Conservation (phyloP, 2,113 vertebrate genomes). For the Crotalus horridus region DNA sequence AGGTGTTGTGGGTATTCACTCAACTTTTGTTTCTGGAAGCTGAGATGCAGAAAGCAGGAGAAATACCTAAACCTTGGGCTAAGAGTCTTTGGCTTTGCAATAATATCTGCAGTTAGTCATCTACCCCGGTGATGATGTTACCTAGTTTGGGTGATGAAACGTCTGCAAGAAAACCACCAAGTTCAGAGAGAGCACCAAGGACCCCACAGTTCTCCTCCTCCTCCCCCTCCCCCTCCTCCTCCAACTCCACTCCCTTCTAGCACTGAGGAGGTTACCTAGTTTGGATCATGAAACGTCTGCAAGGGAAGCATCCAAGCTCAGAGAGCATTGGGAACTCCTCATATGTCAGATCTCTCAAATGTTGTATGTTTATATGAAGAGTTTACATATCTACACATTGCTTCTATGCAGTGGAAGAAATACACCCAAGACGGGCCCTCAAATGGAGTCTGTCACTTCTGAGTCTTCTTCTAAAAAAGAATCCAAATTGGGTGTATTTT, state of each 20-base stretch:
- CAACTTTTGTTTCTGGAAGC: slow-evolving; percentile 44
- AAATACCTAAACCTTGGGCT: slow-evolving; percentile 61
- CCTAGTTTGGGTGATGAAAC: slow-evolving; percentile 45
- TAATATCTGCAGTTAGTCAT: slow-evolving; percentile 64
- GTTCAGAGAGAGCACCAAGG: too few relatives aligned
- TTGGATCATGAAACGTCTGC: slow-evolving; percentile 57
- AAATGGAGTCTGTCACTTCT: background rate
- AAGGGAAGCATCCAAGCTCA: background rate
- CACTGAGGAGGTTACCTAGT: too few relatives aligned
- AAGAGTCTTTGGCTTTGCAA: slow-evolving; percentile 68
- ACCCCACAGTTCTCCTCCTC: too few relatives aligned
- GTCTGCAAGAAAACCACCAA: slow-evolving; percentile 38
- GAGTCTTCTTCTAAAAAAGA: background rate
- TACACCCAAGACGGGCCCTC: too few relatives aligned
- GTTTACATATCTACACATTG: background rate
- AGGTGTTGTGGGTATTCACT: slow-evolving; percentile 24
- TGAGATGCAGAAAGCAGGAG: slow-evolving; percentile 51
- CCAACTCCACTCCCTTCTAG: too few relatives aligned
- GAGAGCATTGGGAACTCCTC: background rate
- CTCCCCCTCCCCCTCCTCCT: too few relatives aligned
- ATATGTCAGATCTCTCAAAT: background rate
- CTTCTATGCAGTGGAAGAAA: background rate
- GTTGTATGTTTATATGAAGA: background rate
- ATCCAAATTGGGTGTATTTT: background rate
- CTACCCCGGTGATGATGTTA: too few relatives aligned